Base-by-base conservation (phyloP, 2,797 vertebrate species). In the Enteromius mattozi region DNA sequence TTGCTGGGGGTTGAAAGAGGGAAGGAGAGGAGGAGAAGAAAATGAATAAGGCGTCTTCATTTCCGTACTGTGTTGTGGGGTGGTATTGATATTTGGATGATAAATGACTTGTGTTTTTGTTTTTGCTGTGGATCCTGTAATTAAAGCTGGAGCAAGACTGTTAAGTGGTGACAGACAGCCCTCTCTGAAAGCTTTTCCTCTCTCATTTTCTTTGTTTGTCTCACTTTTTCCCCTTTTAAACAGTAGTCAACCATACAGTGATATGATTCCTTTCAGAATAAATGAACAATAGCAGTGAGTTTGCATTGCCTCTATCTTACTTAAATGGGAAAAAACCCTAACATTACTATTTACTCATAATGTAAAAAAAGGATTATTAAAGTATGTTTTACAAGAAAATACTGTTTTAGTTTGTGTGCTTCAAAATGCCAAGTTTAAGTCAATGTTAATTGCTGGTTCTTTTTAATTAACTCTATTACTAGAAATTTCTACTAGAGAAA, bases 41-140 rank as follows among this genome's bases (percentile, higher is more conserved):
- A 24, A 86, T 69, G 24, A 69, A 84, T 24, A 86, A 89, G 87
- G 27, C 30, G 45, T 54, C 81, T 82, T 82, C 13, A 37, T 82
- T 82, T 51, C 56, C 21, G n/a, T 49, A 37, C 30, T 16, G 63
- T 65, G 30, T 65, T 76, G 35, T 76, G 33, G 24, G n/a, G 27
- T 63, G 42, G 27, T 45, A 54, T 74, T 66, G 65, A 84, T 47
- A 82, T 59, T 66, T 19, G 27, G 33, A 75, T 49, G 51, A 24
- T 78, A 61, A 66, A 33, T 69, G 24, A 82, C 33, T 81, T 13
- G 42, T 82, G 71, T 14, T 70, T 69, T 77, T 42, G 12, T 49
- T 71, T 65, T 47, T 68, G 56, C 49, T 16, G 8, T 40, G 68
- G 37, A 33, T 61, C 54, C 69, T 72, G 69, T 74, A 59, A 74